A percentile compares a stretch with the other conserved stretches of the same genome.
Evolutionary conservation across 1,140 invertebrate species (phyloP).

Genomic region (Phymorhynchus buccinoides): DNA sequence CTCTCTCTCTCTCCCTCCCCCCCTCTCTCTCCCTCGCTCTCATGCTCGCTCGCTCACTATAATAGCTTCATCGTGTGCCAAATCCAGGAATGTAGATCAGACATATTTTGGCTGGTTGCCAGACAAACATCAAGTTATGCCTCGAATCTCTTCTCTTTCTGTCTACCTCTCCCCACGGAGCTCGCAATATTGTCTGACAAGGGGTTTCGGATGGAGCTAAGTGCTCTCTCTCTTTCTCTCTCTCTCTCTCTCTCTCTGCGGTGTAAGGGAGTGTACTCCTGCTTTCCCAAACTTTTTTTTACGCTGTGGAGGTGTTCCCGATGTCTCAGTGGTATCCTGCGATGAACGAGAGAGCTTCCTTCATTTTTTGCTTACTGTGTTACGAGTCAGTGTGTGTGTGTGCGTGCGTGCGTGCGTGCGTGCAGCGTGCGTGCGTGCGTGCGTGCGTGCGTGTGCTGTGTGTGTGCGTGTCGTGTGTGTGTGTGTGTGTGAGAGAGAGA

Average conservation of each 20-base stretch:
- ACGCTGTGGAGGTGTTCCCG: neutral
- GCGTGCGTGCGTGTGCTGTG: no score
- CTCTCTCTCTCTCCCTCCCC: conserved; percentile 31
- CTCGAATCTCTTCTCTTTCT: neutral
- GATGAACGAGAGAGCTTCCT: no score
- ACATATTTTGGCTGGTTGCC: conserved; percentile 23
- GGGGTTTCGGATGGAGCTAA: conserved; percentile 18
- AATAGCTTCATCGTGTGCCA: conserved; percentile 30
- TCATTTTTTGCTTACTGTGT: neutral
- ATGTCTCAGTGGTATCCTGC: neutral
- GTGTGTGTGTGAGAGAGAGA: no score
- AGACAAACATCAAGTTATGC: conserved; percentile 27
- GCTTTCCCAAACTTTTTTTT: neutral
- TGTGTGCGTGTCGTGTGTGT: no score
- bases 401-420: conserved; percentile 44
- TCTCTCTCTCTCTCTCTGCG: neutral
- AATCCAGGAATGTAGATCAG: conserved; percentile 29
- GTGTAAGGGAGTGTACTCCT: conserved; percentile 32
- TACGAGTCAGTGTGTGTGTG: neutral
- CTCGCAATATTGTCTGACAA: conserved; percentile 8
- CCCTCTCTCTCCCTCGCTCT: conserved; percentile 6
- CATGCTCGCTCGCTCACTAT: conserved; percentile 23
- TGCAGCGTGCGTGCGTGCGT: no score
- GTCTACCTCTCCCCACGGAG: neutral
- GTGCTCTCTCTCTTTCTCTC: neutral